Conservation (phyloP, 2,113 vertebrate species). For the Pseudorectes ferrugineus region DNA sequence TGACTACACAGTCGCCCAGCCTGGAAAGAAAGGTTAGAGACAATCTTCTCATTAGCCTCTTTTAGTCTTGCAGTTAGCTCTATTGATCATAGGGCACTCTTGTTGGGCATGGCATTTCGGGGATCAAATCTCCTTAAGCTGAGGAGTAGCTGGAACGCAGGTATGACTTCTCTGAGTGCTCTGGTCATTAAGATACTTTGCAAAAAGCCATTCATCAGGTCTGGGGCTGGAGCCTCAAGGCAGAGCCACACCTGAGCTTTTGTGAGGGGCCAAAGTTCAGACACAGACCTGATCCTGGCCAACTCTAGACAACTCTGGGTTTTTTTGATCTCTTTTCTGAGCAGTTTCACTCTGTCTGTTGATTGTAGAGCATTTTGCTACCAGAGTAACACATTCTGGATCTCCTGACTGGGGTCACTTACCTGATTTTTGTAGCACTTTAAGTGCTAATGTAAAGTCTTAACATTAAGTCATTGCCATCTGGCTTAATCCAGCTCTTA, state of each 20-base stretch:
- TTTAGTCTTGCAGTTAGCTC: background rate
- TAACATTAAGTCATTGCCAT: background rate
- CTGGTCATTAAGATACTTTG: background rate
- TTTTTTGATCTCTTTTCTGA: background rate
- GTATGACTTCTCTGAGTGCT: background rate
- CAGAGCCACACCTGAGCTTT: background rate
- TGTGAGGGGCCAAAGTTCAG: background rate
- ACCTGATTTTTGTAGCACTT: background rate
- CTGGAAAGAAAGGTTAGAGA: background rate
- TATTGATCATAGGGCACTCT: background rate
- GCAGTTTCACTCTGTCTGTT: background rate
- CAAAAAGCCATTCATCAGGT: background rate
- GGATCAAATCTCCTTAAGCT: background rate
- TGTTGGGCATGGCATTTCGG: background rate
- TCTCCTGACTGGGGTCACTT: background rate
- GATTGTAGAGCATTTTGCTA: background rate
- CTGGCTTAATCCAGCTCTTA: background rate
- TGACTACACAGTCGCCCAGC: background rate
- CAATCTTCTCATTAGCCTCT: background rate
- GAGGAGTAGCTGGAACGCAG: background rate
- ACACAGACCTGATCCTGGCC: background rate
- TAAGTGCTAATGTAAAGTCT: background rate
- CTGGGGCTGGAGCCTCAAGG: background rate
- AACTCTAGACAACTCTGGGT: background rate
- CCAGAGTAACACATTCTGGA: background rate